These are phyloP conservation scores for Brachyptera putata DNA, from an alignment of 2,888 invertebrate genomes.

Conservation along the genomic window DNA sequence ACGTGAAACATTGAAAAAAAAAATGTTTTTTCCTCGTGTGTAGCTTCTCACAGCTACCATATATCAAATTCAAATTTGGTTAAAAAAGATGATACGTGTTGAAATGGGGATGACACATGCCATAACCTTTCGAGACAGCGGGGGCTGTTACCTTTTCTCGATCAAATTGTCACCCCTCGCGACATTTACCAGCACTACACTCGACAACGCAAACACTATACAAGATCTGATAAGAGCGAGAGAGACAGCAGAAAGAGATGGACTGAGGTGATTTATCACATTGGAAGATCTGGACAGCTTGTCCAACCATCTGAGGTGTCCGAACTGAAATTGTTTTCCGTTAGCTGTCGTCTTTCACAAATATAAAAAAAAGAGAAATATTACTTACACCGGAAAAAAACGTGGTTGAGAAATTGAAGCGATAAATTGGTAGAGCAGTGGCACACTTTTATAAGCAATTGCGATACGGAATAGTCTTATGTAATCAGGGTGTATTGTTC, in stretches of 20 bases:
- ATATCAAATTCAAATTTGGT: too few species aligned
- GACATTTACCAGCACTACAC: neutral
- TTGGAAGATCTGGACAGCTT: constrained; percentile 6
- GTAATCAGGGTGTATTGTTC: too few species aligned
- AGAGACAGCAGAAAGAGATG: neutral
- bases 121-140: too few species aligned
- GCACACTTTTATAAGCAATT: neutral
- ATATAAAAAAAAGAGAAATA: constrained; percentile 8
- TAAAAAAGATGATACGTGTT: too few species aligned
- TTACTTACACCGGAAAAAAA: neutral
- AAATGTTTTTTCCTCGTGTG: too few species aligned
- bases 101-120: too few species aligned
- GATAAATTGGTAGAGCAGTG: neutral
- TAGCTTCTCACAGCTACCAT: too few species aligned
- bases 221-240: too few species aligned
- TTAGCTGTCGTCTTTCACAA: neutral
- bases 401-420: constrained; percentile 1
- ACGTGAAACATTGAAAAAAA: too few species aligned
- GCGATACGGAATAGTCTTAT: too few species aligned
- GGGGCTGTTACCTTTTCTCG: too few species aligned
- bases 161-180: constrained; percentile 10
- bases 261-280: constrained; percentile 13
- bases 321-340: constrained; percentile 20
- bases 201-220: constrained; percentile 8
- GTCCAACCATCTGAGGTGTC: constrained; percentile 11